These are phyloP conservation scores for Antechinus flavipes DNA, from an alignment of 2,113 vertebrate genomes.

Conservation along the genomic window DNA sequence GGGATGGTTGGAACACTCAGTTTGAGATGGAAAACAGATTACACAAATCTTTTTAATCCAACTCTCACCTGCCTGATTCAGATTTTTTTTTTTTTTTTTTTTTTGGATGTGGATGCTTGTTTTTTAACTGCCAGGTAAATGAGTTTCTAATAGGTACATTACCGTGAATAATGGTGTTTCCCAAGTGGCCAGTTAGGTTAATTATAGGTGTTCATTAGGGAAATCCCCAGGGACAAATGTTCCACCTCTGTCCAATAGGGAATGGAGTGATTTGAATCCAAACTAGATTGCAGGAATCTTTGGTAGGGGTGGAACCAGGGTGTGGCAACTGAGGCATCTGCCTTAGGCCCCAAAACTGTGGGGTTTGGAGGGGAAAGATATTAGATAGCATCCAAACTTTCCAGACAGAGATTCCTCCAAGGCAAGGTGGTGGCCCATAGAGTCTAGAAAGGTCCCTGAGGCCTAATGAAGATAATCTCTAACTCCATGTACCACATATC, in stretches of 20 bases:
- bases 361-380: neutral
- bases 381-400: neutral
- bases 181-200: slow-evolving; percentile 23
- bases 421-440: neutral
- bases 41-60: neutral
- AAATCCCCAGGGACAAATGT: neutral
- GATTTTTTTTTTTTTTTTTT: neutral
- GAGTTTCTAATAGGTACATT: slow-evolving; percentile 19
- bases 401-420: neutral
- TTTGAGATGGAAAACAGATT: neutral
- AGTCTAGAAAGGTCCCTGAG: neutral
- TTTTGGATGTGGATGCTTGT: neutral
- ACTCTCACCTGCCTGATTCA: neutral
- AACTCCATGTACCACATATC: neutral
- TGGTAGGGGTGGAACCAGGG: slow-evolving; percentile 1
- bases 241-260: slow-evolving; percentile 1
- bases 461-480: neutral
- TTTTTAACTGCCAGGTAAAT: slow-evolving; percentile 9
- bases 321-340: neutral
- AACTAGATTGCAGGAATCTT: neutral
- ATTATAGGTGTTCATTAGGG: slow-evolving; percentile 23
- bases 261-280: neutral
- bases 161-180: neutral
- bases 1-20: neutral
- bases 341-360: neutral